A percentile compares a stretch with the other conserved stretches of the same genome.
phyloP scores from a whole-genome alignment of 2,797 vertebrate species.

The Acropternis orthonyx region DNA sequence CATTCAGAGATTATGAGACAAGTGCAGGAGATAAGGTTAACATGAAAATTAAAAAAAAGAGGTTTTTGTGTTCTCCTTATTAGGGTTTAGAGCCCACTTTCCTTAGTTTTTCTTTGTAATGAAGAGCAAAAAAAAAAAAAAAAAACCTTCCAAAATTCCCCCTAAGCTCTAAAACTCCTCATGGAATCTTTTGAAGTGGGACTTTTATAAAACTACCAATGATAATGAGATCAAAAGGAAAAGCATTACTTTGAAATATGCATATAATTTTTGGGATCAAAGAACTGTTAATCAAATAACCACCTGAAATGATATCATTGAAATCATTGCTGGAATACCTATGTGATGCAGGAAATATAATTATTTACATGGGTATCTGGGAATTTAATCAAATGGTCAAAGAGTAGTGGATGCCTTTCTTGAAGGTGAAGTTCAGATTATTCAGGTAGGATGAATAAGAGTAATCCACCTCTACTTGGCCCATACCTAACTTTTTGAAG shows the following conservation, averaged over 20 bases:
- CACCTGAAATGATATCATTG: not conserved
- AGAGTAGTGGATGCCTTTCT: accelerated
- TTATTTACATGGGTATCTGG: not conserved
- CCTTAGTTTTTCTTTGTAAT: not conserved
- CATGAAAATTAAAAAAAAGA: not conserved
- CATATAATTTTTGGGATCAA: accelerated
- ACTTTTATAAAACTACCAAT: not conserved
- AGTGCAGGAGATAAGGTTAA: not conserved
- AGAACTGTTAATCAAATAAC: not conserved
- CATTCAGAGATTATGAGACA: not conserved
- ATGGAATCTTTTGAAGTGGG: not conserved
- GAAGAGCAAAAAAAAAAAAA: not conserved
- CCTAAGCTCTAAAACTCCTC: not conserved
- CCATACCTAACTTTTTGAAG: not conserved
- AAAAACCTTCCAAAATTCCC: not conserved
- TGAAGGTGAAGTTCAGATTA: not conserved
- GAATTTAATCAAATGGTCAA: not conserved
- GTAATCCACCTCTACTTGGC: not conserved
- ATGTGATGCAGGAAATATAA: not conserved
- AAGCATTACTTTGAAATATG: not conserved
- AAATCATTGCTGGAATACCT: not conserved
- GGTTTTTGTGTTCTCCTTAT: not conserved
- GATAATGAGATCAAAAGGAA: not conserved
- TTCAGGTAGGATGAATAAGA: not conserved
- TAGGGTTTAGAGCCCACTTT: not conserved